Percentiles rank a stretch among this genome's conserved stretches.
phyloP scores from a whole-genome alignment of 2,888 invertebrate genomes.

The Eudemis profundana region DNA sequence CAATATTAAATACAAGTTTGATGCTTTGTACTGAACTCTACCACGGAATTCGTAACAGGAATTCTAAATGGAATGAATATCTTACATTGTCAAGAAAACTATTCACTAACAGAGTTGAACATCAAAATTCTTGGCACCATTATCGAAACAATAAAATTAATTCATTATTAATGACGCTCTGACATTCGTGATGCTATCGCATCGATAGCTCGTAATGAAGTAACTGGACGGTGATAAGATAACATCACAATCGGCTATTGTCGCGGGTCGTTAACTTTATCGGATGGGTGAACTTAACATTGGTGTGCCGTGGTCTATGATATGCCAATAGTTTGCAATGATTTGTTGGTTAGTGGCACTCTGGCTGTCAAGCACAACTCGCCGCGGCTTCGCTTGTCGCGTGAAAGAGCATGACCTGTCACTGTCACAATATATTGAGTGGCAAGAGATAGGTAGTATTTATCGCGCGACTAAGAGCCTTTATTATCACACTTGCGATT shows the following conservation, averaged over 20 bases:
- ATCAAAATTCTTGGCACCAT: slow-evolving; percentile 59
- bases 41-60: neutral
- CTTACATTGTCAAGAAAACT: slow-evolving; percentile 1
- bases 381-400: too few relatives aligned
- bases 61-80: neutral
- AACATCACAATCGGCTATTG: slow-evolving; percentile 57
- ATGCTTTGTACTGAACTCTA: neutral
- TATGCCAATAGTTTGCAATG: slow-evolving; percentile 21
- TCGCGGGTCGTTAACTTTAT: slow-evolving; percentile 56
- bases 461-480: too few relatives aligned
- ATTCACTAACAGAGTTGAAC: neutral
- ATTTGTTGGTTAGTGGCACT: neutral
- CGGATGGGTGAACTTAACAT: slow-evolving; percentile 43
- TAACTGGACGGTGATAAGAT: slow-evolving; percentile 53
- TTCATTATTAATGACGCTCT: slow-evolving; percentile 58
- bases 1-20: neutral
- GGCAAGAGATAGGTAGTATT: too few relatives aligned
- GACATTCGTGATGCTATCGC: slow-evolving; percentile 56
- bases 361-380: neutral
- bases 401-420: too few relatives aligned
- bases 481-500: too few relatives aligned
- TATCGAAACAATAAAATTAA: slow-evolving; percentile 58
- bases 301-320: slow-evolving; percentile 30
- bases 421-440: too few relatives aligned
- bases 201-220: slow-evolving; percentile 58